These are phyloP conservation scores for Meriones psammophilus DNA, from an alignment of 2,797 vertebrate genomes.

Conservation along the genomic window DNA sequence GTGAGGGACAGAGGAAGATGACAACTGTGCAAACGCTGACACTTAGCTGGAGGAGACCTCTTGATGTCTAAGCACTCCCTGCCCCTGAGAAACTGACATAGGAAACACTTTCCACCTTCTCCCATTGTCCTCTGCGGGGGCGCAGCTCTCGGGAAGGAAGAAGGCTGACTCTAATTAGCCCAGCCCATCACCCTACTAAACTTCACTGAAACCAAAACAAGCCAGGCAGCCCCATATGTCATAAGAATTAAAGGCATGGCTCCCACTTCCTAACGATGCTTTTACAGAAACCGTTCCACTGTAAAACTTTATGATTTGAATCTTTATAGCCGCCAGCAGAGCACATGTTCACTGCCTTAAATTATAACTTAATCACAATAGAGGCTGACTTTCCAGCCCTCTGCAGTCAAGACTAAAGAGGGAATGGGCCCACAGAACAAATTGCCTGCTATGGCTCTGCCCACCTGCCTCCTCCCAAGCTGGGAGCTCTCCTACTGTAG, in stretches of 20 bases:
- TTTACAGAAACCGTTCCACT: conserved; percentile 93
- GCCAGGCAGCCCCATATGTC: conserved; percentile 89
- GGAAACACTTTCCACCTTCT: conserved; percentile 17
- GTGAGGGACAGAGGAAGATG: conserved; percentile 27
- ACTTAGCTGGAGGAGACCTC: conserved; percentile 31
- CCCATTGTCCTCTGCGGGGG: conserved; percentile 38
- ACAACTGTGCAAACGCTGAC: background rate
- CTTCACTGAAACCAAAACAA: conserved; percentile 87
- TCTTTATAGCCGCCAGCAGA: conserved; percentile 92
- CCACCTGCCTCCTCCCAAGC: conserved; percentile 74
- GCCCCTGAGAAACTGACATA: background rate
- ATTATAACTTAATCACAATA: conserved; percentile 91
- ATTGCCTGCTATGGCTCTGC: conserved; percentile 58
- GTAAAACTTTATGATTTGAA: conserved; percentile 94
- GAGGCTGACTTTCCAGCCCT: conserved; percentile 87
- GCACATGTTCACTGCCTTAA: conserved; percentile 91
- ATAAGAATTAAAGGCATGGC: conserved; percentile 91
- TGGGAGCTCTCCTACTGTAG: background rate
- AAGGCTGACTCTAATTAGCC: conserved; percentile 83
- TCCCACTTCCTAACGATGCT: conserved; percentile 91
- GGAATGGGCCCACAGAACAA: conserved; percentile 54
- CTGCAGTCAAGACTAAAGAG: conserved; percentile 79
- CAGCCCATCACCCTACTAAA: conserved; percentile 83
- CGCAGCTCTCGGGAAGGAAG: conserved; percentile 10
- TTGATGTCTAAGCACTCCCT: conserved; percentile 38